Evolutionary conservation across 1,140 invertebrate species (phyloP), one percentile per base, ranked within the genome.

Genomic region (Nasonia longicornis): DNA sequence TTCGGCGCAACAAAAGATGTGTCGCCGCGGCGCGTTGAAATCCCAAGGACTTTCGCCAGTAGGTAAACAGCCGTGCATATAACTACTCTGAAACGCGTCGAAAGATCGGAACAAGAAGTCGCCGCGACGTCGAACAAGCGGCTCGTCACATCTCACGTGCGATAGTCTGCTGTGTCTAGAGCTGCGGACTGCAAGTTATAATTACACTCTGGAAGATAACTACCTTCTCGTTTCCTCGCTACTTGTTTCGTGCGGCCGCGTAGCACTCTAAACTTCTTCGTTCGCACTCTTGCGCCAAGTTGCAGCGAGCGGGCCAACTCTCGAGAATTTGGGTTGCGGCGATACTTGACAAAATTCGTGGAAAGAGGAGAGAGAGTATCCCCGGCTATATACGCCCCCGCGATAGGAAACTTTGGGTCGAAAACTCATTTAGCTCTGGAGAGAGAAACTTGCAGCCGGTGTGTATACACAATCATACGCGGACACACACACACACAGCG

Each of bases 121-220:
- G 14, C 16, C 3, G 70, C 38, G 12, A 26, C 26, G 26, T 29
- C 16, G 77, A 79, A 72, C 45, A 79, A 79, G 70, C 8, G 74
- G 74, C 71, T 81, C 70, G 74, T 81, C 82, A 82, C 83, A 83
- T 77, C 26, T 26, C 79, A 82, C 82, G 73, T 75, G 63, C 63
- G 81, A 85, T 76, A 83, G 52, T 14, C 45, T 12, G 0, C 8
- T 52, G 48, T 16, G 12, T 52, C 6, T n/a, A 58, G 1, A 58
- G 52, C 0, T 58, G 74, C 80, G 77, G 12, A 84, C 63, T 80
- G 83, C 80, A 85, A 86, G 82, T 86, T 85, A 85, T 86, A 86
- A 86, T 86, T 86, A 80, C 83, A 82, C 83, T 35, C 29, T 29
- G 83, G 81, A 83, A 84, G 83, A 84, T 84, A 85, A 85, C 84